Evolutionary conservation across 2,888 invertebrate genomes (phyloP).

Genomic region (Macaria notata): DNA sequence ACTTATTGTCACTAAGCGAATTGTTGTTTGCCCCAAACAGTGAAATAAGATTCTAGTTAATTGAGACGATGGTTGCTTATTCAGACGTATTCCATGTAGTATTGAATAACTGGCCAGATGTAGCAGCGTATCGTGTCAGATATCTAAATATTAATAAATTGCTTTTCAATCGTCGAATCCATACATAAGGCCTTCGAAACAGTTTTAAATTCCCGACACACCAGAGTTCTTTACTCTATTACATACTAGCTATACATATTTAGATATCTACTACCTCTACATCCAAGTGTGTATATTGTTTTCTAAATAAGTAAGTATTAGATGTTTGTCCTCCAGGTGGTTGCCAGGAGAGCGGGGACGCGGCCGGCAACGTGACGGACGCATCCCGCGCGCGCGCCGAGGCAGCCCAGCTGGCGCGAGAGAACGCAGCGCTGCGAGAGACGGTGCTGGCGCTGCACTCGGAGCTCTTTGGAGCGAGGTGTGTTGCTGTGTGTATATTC

Average conservation of each 20-base stretch:
- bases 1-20: constrained; percentile 1
- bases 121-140: no score
- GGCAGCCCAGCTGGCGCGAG: constrained; percentile 83
- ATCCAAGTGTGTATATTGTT: background rate
- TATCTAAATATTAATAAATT: no score
- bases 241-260: no score
- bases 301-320: background rate
- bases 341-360: constrained; percentile 61
- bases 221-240: no score
- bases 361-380: constrained; percentile 56
- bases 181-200: no score
- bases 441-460: constrained; percentile 89
- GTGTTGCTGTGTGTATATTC: background rate
- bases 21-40: constrained; percentile 1
- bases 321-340: constrained; percentile 44
- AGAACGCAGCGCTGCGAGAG: constrained; percentile 87
- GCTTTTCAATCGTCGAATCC: no score
- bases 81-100: no score
- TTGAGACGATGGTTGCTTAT: background rate
- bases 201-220: no score
- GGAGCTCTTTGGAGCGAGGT: constrained; percentile 91
- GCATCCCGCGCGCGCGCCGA: constrained; percentile 83
- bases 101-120: no score
- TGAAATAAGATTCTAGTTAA: constrained; percentile 10
- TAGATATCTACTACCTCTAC: no score